Evolutionary conservation across 2,888 invertebrate species (phyloP).

Genomic region (Yponomeuta sedellus): DNA sequence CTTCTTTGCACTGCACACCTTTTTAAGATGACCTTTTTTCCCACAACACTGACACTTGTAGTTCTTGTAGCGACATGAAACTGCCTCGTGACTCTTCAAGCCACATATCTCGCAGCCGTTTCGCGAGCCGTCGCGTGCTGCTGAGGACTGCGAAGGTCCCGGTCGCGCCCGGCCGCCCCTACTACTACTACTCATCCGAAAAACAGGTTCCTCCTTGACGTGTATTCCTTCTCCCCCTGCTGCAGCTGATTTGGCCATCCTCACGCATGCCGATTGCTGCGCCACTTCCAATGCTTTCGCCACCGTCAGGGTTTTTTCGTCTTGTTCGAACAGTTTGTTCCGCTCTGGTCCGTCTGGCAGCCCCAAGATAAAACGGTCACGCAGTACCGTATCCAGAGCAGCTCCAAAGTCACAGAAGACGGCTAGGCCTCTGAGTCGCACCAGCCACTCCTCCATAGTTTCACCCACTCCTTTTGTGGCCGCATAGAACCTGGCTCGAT

Average conservation of each 20-base stretch:
- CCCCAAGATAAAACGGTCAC: constrained; percentile 20
- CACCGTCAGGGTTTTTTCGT: background rate
- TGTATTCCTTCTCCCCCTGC: background rate
- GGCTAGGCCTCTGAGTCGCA: constrained; percentile 12
- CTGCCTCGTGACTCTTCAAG: constrained; percentile 1
- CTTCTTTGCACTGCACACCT: constrained; percentile 5
- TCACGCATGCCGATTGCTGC: constrained; percentile 8
- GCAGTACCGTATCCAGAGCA: constrained; percentile 4
- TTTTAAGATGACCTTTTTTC: constrained; percentile 1
- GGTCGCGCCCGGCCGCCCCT: constrained; percentile 1
- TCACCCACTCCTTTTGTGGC: background rate
- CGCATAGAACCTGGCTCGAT: too few relatives aligned
- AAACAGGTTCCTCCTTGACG: constrained; percentile 11
- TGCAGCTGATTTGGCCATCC: constrained; percentile 7
- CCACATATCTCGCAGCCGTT: constrained; percentile 7
- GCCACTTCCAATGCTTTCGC: constrained; percentile 11
- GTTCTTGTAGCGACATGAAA: constrained; percentile 5
- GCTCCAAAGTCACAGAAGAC: constrained; percentile 9
- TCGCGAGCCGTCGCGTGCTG: background rate
- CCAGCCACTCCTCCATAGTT: constrained; percentile 8
- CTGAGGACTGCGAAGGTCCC: background rate
- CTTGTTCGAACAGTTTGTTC: constrained; percentile 9
- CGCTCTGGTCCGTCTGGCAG: constrained; percentile 9
- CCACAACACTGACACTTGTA: constrained; percentile 3
- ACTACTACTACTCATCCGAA: background rate